These are phyloP conservation scores for Potamilus streckersoni DNA, from an alignment of 1,140 invertebrate genomes.

Conservation along the genomic window DNA sequence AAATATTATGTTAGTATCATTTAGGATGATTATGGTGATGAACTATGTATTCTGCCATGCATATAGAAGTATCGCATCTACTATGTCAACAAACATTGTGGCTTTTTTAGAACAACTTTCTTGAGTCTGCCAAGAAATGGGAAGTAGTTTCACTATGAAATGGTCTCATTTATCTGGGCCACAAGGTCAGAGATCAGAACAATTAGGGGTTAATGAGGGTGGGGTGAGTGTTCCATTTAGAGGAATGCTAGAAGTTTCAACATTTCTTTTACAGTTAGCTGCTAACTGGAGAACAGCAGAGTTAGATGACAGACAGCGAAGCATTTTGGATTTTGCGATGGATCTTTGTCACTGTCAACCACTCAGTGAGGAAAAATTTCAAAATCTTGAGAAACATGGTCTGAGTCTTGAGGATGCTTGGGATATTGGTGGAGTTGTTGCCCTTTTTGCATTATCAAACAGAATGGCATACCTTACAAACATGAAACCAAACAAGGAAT, in stretches of 20 bases:
- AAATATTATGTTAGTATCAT: too few relatives aligned
- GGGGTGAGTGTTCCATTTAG: too few relatives aligned
- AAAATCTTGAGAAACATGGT: conserved; percentile 43
- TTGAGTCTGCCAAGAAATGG: background rate
- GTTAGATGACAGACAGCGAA: conserved; percentile 46
- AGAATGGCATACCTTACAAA: conserved; percentile 52
- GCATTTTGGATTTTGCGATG: conserved; percentile 53
- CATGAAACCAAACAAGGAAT: conserved; percentile 56
- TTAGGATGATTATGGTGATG: too few relatives aligned
- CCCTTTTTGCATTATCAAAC: conserved; percentile 54
- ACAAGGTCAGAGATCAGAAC: background rate
- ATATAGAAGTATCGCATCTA: too few relatives aligned
- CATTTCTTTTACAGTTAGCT: conserved; percentile 41
- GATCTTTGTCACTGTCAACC: conserved; percentile 41
- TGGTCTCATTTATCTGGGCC: background rate
- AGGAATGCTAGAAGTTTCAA: too few relatives aligned
- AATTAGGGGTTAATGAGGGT: too few relatives aligned
- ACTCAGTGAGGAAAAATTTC: conserved; percentile 38
- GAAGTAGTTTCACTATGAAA: background rate
- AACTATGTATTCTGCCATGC: too few relatives aligned
- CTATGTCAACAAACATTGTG: too few relatives aligned
- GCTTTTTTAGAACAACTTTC: too few relatives aligned
- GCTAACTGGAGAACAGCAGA: conserved; percentile 56
- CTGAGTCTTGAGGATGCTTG: conserved; percentile 53
- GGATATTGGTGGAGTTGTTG: conserved; percentile 53